These are phyloP conservation scores for Cenopis cana DNA, from an alignment of 2,888 invertebrate genomes.

Conservation along the genomic window DNA sequence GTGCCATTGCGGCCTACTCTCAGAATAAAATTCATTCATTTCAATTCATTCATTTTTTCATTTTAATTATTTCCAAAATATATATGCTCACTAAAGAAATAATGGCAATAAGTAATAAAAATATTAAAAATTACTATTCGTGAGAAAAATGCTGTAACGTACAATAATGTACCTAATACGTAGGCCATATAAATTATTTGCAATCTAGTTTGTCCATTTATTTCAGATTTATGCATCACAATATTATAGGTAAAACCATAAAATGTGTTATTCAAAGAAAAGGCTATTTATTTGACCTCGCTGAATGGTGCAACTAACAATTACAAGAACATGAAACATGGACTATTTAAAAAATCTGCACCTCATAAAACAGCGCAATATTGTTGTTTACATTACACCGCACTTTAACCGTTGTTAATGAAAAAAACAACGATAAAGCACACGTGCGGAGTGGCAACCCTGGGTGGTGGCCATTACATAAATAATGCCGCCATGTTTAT, in stretches of 20 bases:
- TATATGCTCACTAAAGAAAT: too few relatives aligned
- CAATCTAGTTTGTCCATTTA: slow-evolving; percentile 14
- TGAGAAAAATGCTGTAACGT: too few relatives aligned
- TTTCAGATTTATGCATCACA: slow-evolving; percentile 20
- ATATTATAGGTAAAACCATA: slow-evolving; percentile 22
- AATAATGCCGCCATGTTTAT: slow-evolving; percentile 84
- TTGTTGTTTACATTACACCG: slow-evolving; percentile 52
- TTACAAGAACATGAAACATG: slow-evolving; percentile 22
- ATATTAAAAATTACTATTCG: too few relatives aligned
- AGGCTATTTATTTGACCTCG: slow-evolving; percentile 14
- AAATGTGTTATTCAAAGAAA: slow-evolving; percentile 14
- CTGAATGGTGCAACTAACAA: slow-evolving; percentile 21
- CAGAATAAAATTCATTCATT: too few relatives aligned
- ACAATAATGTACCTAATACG: neutral
- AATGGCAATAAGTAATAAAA: too few relatives aligned
- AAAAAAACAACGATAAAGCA: slow-evolving; percentile 80
- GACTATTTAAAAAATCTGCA: slow-evolving; percentile 37
- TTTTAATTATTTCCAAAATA: too few relatives aligned
- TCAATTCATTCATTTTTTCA: too few relatives aligned
- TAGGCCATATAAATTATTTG: neutral
- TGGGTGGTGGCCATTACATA: slow-evolving; percentile 81
- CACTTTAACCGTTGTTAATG: slow-evolving; percentile 70
- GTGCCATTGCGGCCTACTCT: too few relatives aligned
- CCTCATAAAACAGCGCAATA: slow-evolving; percentile 41
- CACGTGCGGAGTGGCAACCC: slow-evolving; percentile 81